Evolutionary conservation across 1,140 invertebrate genomes (phyloP).

Genomic region (Plodia interpunctella): DNA sequence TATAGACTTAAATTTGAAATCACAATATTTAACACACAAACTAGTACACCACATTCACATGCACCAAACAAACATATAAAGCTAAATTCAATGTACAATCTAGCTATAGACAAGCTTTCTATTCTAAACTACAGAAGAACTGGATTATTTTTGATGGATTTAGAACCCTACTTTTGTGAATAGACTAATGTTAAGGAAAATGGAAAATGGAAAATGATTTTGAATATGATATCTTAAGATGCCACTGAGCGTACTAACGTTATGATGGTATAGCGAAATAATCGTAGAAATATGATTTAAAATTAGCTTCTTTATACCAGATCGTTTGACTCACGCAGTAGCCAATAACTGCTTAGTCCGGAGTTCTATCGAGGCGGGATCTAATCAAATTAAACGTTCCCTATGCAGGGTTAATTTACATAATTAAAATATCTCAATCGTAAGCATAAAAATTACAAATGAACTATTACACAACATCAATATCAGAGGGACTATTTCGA

Average conservation of each 20-base stretch:
- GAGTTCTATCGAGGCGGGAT: conserved; percentile 65
- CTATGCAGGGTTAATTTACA: conserved; percentile 52
- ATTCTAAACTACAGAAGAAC: conserved; percentile 26
- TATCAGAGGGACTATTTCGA: conserved; percentile 66
- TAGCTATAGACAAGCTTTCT: conserved; percentile 42
- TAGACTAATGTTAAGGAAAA: conserved; percentile 32
- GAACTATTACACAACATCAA: conserved; percentile 71
- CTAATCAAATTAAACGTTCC: conserved; percentile 64
- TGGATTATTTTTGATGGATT: conserved; percentile 29
- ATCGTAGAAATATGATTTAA: conserved; percentile 21
- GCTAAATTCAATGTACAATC: conserved; percentile 43
- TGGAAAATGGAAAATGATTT: conserved; percentile 29
- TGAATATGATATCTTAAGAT: conserved; percentile 26
- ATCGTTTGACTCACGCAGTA: conserved; percentile 51
- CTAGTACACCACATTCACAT: conserved; percentile 43
- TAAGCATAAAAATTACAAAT: conserved; percentile 49
- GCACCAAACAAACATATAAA: conserved; percentile 52
- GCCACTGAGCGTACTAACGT: conserved; percentile 49
- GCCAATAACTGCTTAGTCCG: conserved; percentile 55
- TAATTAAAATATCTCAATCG: conserved; percentile 42
- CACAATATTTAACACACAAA: conserved; percentile 12
- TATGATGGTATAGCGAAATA: conserved; percentile 28
- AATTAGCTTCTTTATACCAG: conserved; percentile 33
- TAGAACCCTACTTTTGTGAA: conserved; percentile 31
- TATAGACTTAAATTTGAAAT: conserved; percentile 18